Percentiles rank a stretch among this genome's conserved stretches.
Evolutionary conservation across 2,888 invertebrate genomes (phyloP).

Genomic region (Osedax fenrisi): DNA sequence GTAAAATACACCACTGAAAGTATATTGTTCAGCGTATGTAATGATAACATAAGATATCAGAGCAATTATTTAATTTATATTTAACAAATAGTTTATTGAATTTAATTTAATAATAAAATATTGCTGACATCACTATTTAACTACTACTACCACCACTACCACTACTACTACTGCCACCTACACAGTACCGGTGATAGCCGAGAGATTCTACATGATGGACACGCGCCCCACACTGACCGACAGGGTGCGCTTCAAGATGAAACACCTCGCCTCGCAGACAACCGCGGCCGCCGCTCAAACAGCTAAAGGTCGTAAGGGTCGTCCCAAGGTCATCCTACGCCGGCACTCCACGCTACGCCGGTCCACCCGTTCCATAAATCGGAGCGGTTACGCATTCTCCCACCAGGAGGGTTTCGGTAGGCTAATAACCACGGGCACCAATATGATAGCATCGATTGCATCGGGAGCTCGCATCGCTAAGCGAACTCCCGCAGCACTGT

Average conservation of each 20-base stretch:
- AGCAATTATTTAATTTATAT: too few species aligned
- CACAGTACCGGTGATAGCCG: slow-evolving; percentile 77
- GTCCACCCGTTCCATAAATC: slow-evolving; percentile 56
- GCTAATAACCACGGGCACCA: slow-evolving; percentile 89
- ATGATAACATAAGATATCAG: too few species aligned
- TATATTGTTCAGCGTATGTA: too few species aligned
- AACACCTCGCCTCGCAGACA: neutral
- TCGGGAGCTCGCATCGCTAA: neutral
- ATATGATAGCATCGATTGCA: slow-evolving; percentile 58
- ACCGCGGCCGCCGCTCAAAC: neutral
- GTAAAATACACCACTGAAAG: too few species aligned
- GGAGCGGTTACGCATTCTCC: slow-evolving; percentile 90
- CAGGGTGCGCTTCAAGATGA: slow-evolving; percentile 62
- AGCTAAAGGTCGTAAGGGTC: slow-evolving; percentile 54
- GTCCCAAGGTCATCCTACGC: neutral
- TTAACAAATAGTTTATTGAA: too few species aligned
- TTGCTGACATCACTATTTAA: too few species aligned
- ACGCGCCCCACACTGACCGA: slow-evolving; percentile 82
- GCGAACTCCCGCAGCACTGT: neutral
- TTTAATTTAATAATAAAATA: too few species aligned
- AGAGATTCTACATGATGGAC: slow-evolving; percentile 81
- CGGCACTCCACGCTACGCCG: slow-evolving; percentile 59
- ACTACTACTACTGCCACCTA: too few species aligned
- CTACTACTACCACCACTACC: too few species aligned
- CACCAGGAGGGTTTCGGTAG: slow-evolving; percentile 90